A percentile compares a stretch with the other conserved stretches of the same genome.
Conservation (phyloP, 30 jellyfish, hydroid and myxozoan species). For the Chironex yamaguchii region DNA sequence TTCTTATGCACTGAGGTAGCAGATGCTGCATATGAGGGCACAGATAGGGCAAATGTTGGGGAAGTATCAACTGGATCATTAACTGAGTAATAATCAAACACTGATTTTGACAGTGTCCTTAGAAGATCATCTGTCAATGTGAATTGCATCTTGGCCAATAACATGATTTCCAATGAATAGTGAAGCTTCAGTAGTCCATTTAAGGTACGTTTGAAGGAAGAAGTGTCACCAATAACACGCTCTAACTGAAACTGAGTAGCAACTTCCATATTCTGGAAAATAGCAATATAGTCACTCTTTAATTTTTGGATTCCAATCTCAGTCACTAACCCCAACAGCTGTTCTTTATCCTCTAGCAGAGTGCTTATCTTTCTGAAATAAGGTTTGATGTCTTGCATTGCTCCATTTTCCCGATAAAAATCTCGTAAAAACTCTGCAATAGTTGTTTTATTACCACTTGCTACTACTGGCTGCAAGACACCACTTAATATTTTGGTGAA, state of each 20-base stretch:
- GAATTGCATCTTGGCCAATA: slow-evolving; percentile 16
- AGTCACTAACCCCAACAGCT: slow-evolving; percentile 49
- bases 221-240: slow-evolving; percentile 14
- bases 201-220: slow-evolving; percentile 18
- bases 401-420: slow-evolving; percentile 45
- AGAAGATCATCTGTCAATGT: slow-evolving; percentile 32
- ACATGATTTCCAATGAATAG: slow-evolving; percentile 60
- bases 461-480: slow-evolving; percentile 67
- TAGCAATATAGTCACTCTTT: slow-evolving; percentile 41
- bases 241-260: slow-evolving; percentile 76
- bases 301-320: slow-evolving; percentile 61
- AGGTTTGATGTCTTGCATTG: slow-evolving; percentile 12
- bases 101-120: slow-evolving; percentile 44
- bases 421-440: slow-evolving; percentile 59
- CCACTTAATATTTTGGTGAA: slow-evolving; percentile 63
- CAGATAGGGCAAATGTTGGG: slow-evolving; percentile 53
- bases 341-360: not conserved
- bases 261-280: slow-evolving; percentile 53
- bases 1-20: slow-evolving; percentile 35
- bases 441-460: slow-evolving; percentile 30
- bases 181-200: slow-evolving; percentile 51
- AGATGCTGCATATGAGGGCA: slow-evolving; percentile 60
- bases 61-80: not conserved
- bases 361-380: slow-evolving; percentile 15
- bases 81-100: slow-evolving; percentile 38